Conservation (phyloP, 2,888 invertebrate genomes). For the Lamellibrachia columna region DNA sequence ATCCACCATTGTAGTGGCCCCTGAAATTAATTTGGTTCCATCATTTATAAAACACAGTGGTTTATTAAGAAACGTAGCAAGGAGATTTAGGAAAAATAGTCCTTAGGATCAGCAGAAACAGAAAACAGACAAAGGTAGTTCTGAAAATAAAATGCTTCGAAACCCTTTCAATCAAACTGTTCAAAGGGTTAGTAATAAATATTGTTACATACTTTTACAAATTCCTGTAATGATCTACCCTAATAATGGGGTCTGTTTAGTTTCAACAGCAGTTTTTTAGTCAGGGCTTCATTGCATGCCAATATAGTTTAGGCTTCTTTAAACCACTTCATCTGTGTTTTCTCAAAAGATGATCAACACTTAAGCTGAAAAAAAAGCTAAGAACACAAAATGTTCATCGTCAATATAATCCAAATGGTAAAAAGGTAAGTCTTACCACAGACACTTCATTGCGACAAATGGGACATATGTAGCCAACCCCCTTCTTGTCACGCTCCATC, state of each 20-base stretch:
- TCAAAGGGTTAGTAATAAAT: no score
- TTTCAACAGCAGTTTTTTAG: background rate
- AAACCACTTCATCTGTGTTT: background rate
- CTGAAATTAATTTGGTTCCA: background rate
- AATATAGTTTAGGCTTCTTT: background rate
- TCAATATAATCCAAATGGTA: conserved; percentile 24
- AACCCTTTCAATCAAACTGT: no score
- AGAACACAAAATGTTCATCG: background rate
- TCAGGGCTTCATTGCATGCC: background rate
- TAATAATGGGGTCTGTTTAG: background rate
- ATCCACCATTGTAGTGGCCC: no score
- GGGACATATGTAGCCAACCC: conserved; percentile 82
- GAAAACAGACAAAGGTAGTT: background rate
- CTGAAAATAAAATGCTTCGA: background rate
- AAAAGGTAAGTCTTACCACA: conserved; percentile 7
- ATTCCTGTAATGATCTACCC: background rate
- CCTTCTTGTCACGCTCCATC: conserved; percentile 80
- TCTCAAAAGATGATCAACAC: background rate
- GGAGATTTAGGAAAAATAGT: background rate
- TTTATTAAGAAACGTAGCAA: no score
- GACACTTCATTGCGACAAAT: conserved; percentile 75
- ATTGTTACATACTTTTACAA: background rate
- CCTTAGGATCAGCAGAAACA: background rate
- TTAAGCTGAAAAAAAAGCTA: background rate
- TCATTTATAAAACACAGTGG: background rate